Base-by-base conservation (phyloP, 1,140 invertebrate genomes). In the Calliopsis andreniformis region DNA sequence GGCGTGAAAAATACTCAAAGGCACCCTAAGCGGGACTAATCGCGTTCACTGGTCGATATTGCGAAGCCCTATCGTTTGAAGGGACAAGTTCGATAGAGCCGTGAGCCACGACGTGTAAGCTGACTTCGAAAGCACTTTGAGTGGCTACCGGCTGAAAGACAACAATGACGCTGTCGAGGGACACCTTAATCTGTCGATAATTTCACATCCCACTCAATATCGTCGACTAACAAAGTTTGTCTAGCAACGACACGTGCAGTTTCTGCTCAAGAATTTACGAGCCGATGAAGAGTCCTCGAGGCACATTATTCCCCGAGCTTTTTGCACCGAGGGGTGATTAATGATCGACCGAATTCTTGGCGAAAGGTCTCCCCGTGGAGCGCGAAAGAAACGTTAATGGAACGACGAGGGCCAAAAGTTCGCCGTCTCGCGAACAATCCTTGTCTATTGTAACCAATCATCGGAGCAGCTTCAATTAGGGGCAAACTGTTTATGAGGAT, bases 141-240 rank as follows among this genome's bases (percentile, higher is more conserved):
- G 63, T 35, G 28, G 42, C 28, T 43, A 43, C 4, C 7, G 25
- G n/a, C 12, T 23, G 23, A 69, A 43, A 61, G 53, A 56, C 30
- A 76, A 68, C 72, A 68, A 68, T 53, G 55, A n/a, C 25, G 14
- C 49, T 30, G 25, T 64, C 61, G 35, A 12, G 14, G 32, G n/a
- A 64, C 32, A 64, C n/a, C 70, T 59, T 76, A 76, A 76, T 76
- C 73, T 69, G 64, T 76, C 64, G 73, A 76, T 69, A 69, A 76
- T 68, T 64, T 59, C 49, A 18, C 35, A 35, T 55, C 56, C 20
- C 18, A 42, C 12, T 30, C 56, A 43, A 56, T 78, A 71, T 72
- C 67, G 58, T 12, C 42, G 7, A 10, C 56, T 42, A 45, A 70
- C 51, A 39, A 63, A 63, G 66, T 76, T 76, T 76, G 73, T 69